Evolutionary conservation across 2,113 vertebrate genomes (phyloP), one percentile per base, ranked within the genome.

Genomic region (Lathamus discolor): DNA sequence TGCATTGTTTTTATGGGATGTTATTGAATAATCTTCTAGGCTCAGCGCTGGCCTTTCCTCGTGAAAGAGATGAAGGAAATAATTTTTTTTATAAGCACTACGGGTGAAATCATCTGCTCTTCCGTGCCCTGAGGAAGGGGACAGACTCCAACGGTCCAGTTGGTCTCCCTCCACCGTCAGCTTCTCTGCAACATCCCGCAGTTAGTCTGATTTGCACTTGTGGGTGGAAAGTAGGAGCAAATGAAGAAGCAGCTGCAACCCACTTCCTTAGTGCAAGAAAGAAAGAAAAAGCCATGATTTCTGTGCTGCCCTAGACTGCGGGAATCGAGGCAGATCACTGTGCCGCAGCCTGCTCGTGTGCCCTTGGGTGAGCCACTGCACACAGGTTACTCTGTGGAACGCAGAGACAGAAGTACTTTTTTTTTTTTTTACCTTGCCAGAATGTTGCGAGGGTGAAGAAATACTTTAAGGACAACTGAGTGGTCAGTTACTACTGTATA

Each of bases 1-100:
- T 96, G 95, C 95, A 94, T 94, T 97, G 95, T 94, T 97, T 98
- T 96, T 95, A 93, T 51, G 55, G 80, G 83, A 82, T 88, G 55
- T 94, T 94, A 92, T 93, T 93, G 90, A 96, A 96, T 94, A 87
- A 93, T 96, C 94, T 96, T 52, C 83, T 83, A 83, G 92, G 95
- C 90, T 95, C 92, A 96, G 80, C 86, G 84, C 11, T 93, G 92
- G 88, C 88, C 82, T 97, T 92, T 90, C 77, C 90, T 87, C 46
- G 86, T 86, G 91, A 95, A 91, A 80, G 90, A 94, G 73, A 91
- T 88, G 92, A 92, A 93, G 95, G 55, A 67, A 62, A 39, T 73
- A 51, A 35, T 74, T 78, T 75, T 62, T 69, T 46, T 46, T 19
- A 63, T 82, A 81, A 91, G n/a, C 52, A 43, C 41, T 79, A 59